Evolutionary conservation across 1,140 invertebrate genomes (phyloP).

Genomic region (Arion vulgaris): DNA sequence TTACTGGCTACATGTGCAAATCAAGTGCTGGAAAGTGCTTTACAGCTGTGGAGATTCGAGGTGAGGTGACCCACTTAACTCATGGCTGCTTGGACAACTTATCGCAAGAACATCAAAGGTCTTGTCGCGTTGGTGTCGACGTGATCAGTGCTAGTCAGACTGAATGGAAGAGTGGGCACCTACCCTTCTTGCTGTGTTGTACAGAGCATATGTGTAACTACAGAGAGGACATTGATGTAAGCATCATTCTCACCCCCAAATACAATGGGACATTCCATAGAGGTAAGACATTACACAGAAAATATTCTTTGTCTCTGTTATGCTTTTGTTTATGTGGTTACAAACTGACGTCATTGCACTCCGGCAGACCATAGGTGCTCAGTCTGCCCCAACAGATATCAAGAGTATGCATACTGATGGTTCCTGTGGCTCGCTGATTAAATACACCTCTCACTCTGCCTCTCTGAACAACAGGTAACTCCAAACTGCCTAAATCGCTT

Average conservation of each 20-base stretch:
- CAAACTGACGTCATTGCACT: too few relatives aligned
- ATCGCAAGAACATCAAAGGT: constrained; percentile 43
- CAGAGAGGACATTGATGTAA: constrained; percentile 73
- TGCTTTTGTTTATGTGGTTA: too few relatives aligned
- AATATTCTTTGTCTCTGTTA: too few relatives aligned
- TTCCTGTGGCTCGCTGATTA: too few relatives aligned
- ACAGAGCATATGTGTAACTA: constrained; percentile 87
- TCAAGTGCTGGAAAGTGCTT: constrained; percentile 82
- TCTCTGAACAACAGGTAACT: too few relatives aligned
- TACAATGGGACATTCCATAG: constrained; percentile 50
- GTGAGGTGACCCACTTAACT: constrained; percentile 68
- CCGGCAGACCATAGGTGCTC: too few relatives aligned
- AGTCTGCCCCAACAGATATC: too few relatives aligned
- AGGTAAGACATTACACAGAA: constrained; percentile 41
- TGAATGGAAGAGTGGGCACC: constrained; percentile 63
- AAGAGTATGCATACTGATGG: too few relatives aligned
- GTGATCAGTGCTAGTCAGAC: constrained; percentile 68
- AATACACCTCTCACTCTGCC: too few relatives aligned
- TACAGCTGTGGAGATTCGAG: constrained; percentile 75
- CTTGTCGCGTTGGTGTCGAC: constrained; percentile 60
- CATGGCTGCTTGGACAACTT: constrained; percentile 78
- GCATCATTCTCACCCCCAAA: constrained; percentile 47
- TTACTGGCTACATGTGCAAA: constrained; percentile 88
- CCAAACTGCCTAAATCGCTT: too few relatives aligned
- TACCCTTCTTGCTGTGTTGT: constrained; percentile 80